Evolutionary conservation across 2,797 vertebrate species (phyloP), one percentile per base, ranked within the genome.

Genomic region (Numenius phaeopus): DNA sequence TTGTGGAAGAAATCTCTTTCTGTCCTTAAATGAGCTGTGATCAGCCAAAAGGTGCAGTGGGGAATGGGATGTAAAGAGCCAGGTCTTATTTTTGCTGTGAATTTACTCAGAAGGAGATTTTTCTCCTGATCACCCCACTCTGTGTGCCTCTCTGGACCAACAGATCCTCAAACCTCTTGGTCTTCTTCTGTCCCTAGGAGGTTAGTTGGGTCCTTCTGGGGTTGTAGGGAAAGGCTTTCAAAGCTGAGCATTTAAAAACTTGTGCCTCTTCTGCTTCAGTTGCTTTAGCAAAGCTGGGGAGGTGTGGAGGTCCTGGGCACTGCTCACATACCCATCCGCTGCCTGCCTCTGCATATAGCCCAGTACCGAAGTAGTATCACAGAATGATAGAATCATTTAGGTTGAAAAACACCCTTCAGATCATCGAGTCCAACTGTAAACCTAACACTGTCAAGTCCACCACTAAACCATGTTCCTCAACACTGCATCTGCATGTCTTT

Each of bases 201-300:
- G 49, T 71, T 42, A 76, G 22, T 37, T 85, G 71, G 19, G 29
- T 47, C 76, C 66, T 89, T 78, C 49, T 72, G 82, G 9, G n/a
- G 14, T 21, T 40, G 8, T 30, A 52, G 15, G 18, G 13, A 75
- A 52, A 61, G 27, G 18, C 26, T 72, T 52, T 69, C 24, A 37
- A 44, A 70, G 12, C 37, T 30, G 24, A 55, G n/a, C 9, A 13
- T 58, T 88, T 88, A 42, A 90, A 76, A 92, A 73, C n/a, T 64
- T 73, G 90, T 37, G 66, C 34, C 54, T 86, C 83, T 90, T 95
- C 82, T 67, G 55, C 90, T 78, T 82, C 44, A 82, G 61, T 82
- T 95, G 82, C 87, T 97, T 95, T 87, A 77, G 81, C 76, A 95
- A 72, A 82, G 71, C 62, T 65, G 58, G 77, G 72, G 50, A 91